Percentiles rank a stretch among this genome's conserved stretches.
Evolutionary conservation across 2,888 invertebrate genomes (phyloP).

Genomic region (Apamea monoglypha): DNA sequence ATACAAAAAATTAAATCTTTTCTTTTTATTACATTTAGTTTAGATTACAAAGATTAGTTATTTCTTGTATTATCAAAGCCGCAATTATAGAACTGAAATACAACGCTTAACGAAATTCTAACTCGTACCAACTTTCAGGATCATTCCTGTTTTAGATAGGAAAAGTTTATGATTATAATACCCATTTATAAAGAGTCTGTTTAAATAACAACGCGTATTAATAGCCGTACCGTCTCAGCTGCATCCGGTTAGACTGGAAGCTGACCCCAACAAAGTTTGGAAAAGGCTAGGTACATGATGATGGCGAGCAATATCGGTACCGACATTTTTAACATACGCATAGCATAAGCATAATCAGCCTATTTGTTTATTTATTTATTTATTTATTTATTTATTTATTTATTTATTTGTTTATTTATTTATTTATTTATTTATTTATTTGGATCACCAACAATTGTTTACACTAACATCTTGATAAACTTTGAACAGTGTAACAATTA

Average conservation of each 20-base stretch:
- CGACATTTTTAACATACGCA: no score
- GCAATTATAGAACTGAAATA: slow-evolving; percentile 25
- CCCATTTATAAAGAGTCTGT: background rate
- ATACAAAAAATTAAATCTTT: no score
- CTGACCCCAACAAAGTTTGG: background rate
- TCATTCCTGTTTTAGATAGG: background rate
- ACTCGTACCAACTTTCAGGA: slow-evolving; percentile 16
- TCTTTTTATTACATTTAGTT: no score
- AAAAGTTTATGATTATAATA: background rate
- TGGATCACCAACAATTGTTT: no score
- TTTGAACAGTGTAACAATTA: no score
- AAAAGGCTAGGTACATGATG: background rate
- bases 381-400: no score
- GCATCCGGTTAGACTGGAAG: background rate
- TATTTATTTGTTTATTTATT: no score
- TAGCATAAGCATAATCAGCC: no score
- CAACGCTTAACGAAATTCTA: slow-evolving; percentile 14
- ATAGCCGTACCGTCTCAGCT: background rate
- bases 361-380: no score
- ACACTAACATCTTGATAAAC: no score
- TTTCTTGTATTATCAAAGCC: slow-evolving; percentile 20
- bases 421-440: no score
- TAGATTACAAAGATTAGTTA: background rate
- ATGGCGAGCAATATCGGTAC: background rate
- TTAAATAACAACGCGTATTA: background rate